Evolutionary conservation across 2,113 vertebrate genomes (phyloP), one percentile per base, ranked within the genome.

Genomic region (Sturnira hondurensis): DNA sequence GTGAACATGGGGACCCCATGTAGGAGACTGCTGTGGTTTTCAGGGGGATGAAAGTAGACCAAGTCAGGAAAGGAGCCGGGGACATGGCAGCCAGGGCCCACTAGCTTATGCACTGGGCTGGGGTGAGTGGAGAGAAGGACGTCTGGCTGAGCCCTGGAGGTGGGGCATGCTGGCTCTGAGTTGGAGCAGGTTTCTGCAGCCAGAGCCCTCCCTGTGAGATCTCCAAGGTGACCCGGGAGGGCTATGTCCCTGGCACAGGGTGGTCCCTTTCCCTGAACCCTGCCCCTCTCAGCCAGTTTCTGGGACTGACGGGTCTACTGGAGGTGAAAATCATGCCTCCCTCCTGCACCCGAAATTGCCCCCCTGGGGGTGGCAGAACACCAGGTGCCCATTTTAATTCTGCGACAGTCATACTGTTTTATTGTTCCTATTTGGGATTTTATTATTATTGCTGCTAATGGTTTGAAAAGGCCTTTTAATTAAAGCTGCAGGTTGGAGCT

Each of bases 391-490:
- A 52, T 96, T 95, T 97, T 97, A 96, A 94, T 96, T 97, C 96
- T 97, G 96, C 4, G 0, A 61, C 76, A 96, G 86, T 93, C 78
- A 0, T 83, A 93, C 94, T 94, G 96, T 94, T 97, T 98, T 97
- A 97, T 96, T 81, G 89, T 97, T 95, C 93, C 90, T 97, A 76
- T 98, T 97, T 97, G 92, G 95, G 88, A 61, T 95, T 97, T 98
- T 97, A 97, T 97, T 97, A 97, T 98, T 97, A 97, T 96, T 97
- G 96, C 97, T 86, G 90, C 89, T 97, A 97, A 97, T 96, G 82
- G 88, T 93, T 97, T 97, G 93, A 97, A 97, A 97, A 96, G 88
- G 82, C 89, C 94, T 98, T 97, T 98, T 98, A 98, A 98, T 98
- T 98, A 98, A 97, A 96, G 94, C 96, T 96, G 83, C 87, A 96